Base-by-base conservation (phyloP, 2,888 invertebrate species). In the Callyntrura sp. region DNA sequence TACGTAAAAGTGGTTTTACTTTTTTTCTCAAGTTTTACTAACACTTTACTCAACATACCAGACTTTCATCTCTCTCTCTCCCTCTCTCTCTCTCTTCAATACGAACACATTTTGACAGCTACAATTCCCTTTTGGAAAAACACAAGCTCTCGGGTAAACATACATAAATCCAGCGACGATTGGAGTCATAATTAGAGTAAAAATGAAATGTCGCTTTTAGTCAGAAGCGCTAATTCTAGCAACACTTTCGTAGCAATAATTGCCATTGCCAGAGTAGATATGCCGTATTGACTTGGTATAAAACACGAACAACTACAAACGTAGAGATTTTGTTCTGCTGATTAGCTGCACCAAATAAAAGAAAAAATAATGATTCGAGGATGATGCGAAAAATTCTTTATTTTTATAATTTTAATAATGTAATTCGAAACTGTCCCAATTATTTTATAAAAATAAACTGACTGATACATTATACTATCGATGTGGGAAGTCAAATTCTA, bases 121-220 rank as follows among this genome's bases (percentile, higher is more conserved):
- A 82, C 82, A 82, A 88, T 88, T 88, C 88, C 88, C 88, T 76
- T n/a, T 82, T 88, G 82, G 88, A 88, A 88, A 88, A 82, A 88
- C 88, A 88, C 51, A 51, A 76, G 55, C 82, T 82, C 88, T 23
- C 60, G 35, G 73, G 88, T 88, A 88, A 88, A 88, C 88, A 88
- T 23, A 88, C 88, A 88, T 88, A 88, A 87, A 88, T 88, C 88
- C 60, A 55, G 82, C 73, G 82, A 86, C 87, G 87, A 87, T 87
- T 68, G 23, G 57, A 45, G 57, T 62, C 60, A 57, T 57, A 78
- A 78, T 57, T 78, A 28, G 55, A 78, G 78, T 55, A 45, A 57
- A 78, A 78, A 25, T 78, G 78, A 78, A 76, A 78, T 78, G 78
- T 73, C 73, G 23, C 78, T 57, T n/a, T 20, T 73, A 25, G 35